Base-by-base conservation (phyloP, 2,888 invertebrate genomes). In the Tineola bisselliella region DNA sequence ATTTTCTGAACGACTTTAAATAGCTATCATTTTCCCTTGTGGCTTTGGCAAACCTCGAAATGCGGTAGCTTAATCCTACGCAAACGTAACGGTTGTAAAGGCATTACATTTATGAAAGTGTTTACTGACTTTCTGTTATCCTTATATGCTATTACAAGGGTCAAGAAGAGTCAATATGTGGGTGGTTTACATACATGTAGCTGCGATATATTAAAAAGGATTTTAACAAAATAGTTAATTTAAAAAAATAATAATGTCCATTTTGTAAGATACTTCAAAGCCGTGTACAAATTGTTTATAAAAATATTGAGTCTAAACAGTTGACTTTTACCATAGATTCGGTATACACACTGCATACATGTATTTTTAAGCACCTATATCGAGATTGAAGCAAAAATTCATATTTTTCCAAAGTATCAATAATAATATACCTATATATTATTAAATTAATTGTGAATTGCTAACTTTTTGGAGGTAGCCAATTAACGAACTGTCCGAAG, bases 1-100 rank as follows among this genome's bases (percentile, higher is more conserved):
- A 79, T 79, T 77, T 79, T 77, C 77, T 75, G 74, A 79, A 74
- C 75, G 77, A 76, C 75, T 80, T 80, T 80, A 80, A 81, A 81
- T 78, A 77, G 78, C 76, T 72, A 77, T 77, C 76, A 77, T 79
- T 79, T 80, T 76, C 77, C 58, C 63, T 62, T 60, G 62, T 65
- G 62, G 63, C 65, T 63, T 64, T 63, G 63, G 64, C 61, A 62
- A 65, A 65, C 64, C 66, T 52, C 64, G 60, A 63, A 69, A 65
- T 66, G 67, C 67, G 19, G 59, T 30, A 25, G 57, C 44, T 56
- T 61, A 74, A 75, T 76, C 72, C 72, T 65, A 11, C 70, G 63
- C 66, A 67, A 76, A 73, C 67, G 69, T 69, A 65, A 68, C 65
- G 66, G 70, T 72, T 70, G 70, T 74, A 71, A 73, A 70, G 67